Evolutionary conservation across 2,888 invertebrate species (phyloP).

Genomic region (Silvanus unidentatus): DNA sequence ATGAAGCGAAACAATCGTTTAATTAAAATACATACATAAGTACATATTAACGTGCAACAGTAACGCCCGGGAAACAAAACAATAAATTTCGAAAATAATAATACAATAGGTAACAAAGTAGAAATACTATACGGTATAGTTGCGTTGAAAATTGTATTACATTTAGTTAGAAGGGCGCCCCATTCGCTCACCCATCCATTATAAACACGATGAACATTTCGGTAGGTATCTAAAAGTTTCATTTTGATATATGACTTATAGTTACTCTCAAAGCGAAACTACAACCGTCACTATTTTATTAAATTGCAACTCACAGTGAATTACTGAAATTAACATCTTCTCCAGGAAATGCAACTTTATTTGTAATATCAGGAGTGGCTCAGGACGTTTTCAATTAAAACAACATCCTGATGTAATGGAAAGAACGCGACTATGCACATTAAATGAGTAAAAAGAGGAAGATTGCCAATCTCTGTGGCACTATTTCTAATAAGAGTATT

Average conservation of each 20-base stretch:
- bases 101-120: neutral
- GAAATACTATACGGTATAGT: neutral
- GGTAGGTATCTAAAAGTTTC: neutral
- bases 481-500: too few species aligned
- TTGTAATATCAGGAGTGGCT: neutral
- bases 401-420: too few species aligned
- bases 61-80: neutral
- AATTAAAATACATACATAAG: conserved; percentile 3
- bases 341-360: conserved; percentile 4
- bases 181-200: too few species aligned
- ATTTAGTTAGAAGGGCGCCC: conserved; percentile 1
- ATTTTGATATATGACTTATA: conserved; percentile 2
- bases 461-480: too few species aligned
- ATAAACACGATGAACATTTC: neutral
- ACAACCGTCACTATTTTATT: conserved; percentile 1
- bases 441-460: too few species aligned
- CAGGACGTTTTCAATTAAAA: too few species aligned
- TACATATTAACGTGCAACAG: too few species aligned
- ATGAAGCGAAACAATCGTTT: conserved; percentile 2
- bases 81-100: neutral
- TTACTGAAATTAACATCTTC: conserved; percentile 2
- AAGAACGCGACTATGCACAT: too few species aligned
- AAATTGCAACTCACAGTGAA: conserved; percentile 1
- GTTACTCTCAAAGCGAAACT: conserved; percentile 1
- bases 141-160: conserved; percentile 3